Evolutionary conservation across 2,113 vertebrate species (phyloP).

Genomic region (Ictalurus punctatus): DNA sequence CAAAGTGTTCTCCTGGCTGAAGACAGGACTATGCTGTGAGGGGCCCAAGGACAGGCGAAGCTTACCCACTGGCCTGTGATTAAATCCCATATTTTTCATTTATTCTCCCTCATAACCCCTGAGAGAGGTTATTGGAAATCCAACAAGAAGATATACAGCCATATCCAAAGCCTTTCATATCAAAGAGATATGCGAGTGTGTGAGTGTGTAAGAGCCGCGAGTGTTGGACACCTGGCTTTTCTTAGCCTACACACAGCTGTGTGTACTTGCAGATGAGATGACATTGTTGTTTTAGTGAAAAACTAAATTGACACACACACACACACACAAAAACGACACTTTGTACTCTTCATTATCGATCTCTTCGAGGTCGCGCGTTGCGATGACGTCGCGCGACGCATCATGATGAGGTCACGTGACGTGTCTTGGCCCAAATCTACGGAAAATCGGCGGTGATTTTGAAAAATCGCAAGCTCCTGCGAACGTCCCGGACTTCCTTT

Average conservation of each 20-base stretch:
- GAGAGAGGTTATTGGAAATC: constrained; percentile 60
- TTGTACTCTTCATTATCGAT: background rate
- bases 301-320: background rate
- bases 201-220: constrained; percentile 14
- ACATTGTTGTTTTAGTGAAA: background rate
- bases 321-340: background rate
- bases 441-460: no score
- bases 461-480: no score
- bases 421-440: no score
- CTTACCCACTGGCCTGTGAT: constrained; percentile 30
- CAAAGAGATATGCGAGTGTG: constrained; percentile 55
- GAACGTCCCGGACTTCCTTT: no score
- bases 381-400: no score
- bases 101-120: constrained; percentile 31
- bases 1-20: background rate
- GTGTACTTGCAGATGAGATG: background rate
- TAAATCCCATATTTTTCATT: constrained; percentile 44
- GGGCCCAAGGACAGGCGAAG: constrained; percentile 24
- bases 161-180: constrained; percentile 55
- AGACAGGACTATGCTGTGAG: background rate
- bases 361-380: no score
- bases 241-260: background rate
- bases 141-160: constrained; percentile 62
- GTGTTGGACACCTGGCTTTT: background rate
- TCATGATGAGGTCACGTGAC: no score